Conservation (phyloP, 2,888 invertebrate genomes). For the Plebejus anna region DNA sequence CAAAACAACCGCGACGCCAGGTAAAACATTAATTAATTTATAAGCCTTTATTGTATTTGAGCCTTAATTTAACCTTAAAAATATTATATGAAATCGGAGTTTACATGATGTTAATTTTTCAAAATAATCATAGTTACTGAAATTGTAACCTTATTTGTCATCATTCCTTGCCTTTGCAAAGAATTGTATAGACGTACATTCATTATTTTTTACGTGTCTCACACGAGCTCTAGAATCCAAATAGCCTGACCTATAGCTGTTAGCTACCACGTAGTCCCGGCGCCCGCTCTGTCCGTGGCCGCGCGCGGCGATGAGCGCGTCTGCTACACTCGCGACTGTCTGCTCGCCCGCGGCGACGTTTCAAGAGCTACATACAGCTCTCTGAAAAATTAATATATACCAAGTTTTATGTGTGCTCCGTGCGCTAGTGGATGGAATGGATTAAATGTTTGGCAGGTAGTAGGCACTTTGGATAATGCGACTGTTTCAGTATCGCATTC, state of each 20-base stretch:
- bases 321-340: constrained; percentile 62
- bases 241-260: background rate
- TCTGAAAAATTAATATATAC: constrained; percentile 69
- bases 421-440: constrained; percentile 38
- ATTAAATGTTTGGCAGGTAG: constrained; percentile 44
- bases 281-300: constrained; percentile 41
- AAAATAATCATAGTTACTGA: too few relatives aligned
- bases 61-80: too few relatives aligned
- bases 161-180: too few relatives aligned
- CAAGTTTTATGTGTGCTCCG: constrained; percentile 44
- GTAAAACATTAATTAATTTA: too few relatives aligned
- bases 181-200: too few relatives aligned
- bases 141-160: too few relatives aligned
- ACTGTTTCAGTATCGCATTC: constrained; percentile 38
- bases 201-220: background rate
- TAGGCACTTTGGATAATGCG: constrained; percentile 40
- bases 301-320: constrained; percentile 50
- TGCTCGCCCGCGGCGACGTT: constrained; percentile 66
- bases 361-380: constrained; percentile 58
- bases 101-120: too few relatives aligned
- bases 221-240: background rate
- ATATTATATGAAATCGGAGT: too few relatives aligned
- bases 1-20: too few relatives aligned
- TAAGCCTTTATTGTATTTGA: too few relatives aligned
- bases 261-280: background rate